Conservation (phyloP, 1,140 invertebrate species). For the Melanaphis sacchari region DNA sequence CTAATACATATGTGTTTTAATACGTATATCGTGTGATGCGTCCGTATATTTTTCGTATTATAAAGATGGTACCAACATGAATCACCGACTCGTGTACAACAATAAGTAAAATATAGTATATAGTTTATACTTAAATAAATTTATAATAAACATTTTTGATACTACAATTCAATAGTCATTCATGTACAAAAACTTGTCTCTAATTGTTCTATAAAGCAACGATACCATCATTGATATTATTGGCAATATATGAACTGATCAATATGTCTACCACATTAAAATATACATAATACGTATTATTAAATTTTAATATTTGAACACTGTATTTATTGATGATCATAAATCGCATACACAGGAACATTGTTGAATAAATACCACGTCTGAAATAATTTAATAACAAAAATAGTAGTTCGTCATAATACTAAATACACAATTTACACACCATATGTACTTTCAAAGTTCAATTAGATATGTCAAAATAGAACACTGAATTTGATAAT, state of each 20-base stretch:
- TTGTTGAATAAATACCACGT: neutral
- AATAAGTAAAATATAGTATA: neutral
- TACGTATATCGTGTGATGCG: neutral
- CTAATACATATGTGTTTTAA: neutral
- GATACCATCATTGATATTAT: neutral
- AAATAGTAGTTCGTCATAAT: neutral
- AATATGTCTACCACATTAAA: neutral
- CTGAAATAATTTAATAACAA: neutral
- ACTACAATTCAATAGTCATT: neutral
- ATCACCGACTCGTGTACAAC: neutral
- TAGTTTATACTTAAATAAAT: neutral
- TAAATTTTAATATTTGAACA: neutral
- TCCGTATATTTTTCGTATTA: neutral
- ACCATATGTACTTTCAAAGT: neutral
- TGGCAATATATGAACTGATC: neutral
- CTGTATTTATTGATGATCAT: neutral
- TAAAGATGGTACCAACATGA: neutral
- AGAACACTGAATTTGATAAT: neutral
- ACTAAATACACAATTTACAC: neutral
- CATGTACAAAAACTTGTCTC: neutral
- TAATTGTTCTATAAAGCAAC: neutral
- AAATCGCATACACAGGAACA: neutral
- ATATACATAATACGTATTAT: neutral
- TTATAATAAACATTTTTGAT: neutral
- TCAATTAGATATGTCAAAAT: neutral